These are phyloP conservation scores for Geopemphigus sp. DNA, from an alignment of 1,140 invertebrate species.

Conservation along the genomic window DNA sequence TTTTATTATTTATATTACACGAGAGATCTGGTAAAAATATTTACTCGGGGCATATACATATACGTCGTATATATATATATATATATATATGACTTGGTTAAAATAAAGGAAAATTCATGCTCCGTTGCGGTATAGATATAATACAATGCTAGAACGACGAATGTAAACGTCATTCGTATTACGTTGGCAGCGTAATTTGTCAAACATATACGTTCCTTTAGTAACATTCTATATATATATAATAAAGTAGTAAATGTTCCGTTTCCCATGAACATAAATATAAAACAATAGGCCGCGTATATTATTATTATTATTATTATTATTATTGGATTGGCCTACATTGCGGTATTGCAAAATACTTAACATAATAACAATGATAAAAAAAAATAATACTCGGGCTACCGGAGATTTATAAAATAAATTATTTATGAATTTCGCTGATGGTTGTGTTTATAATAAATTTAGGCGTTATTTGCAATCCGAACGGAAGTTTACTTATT, in stretches of 20 bases:
- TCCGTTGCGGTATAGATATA: no score
- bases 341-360: conserved; percentile 44
- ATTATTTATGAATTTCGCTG: conserved; percentile 43
- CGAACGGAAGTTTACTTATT: conserved; percentile 43
- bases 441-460: conserved; percentile 43
- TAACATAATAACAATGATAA: conserved; percentile 40
- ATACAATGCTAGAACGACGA: neutral
- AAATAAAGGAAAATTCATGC: conserved; percentile 19
- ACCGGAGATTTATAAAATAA: conserved; percentile 45
- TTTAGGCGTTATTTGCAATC: conserved; percentile 43
- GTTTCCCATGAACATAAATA: conserved; percentile 39
- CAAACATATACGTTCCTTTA: conserved; percentile 42
- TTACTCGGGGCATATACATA: no score
- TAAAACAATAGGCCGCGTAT: conserved; percentile 33
- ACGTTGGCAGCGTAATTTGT: conserved; percentile 41
- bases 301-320: conserved; percentile 44
- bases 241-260: conserved; percentile 28
- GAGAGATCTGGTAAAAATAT: neutral
- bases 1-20: no score
- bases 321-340: conserved; percentile 46
- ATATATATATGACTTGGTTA: neutral
- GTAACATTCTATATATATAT: neutral
- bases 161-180: conserved; percentile 14
- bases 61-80: neutral
- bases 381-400: conserved; percentile 28